Base-by-base conservation (phyloP, 2,113 vertebrate genomes). In the Prionailurus viverrinus region DNA sequence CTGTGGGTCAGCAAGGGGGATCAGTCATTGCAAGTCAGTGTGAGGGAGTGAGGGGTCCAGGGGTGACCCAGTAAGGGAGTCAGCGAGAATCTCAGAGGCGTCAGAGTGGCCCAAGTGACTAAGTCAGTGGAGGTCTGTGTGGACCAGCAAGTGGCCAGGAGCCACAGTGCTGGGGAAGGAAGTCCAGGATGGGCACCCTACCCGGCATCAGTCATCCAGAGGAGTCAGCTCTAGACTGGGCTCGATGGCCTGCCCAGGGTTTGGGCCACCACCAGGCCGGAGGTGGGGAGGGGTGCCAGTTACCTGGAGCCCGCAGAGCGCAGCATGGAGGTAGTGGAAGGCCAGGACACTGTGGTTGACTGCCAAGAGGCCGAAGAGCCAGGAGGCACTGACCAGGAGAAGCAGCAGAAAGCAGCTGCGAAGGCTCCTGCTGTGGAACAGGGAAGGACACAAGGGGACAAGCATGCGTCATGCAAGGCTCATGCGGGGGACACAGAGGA, bases 281-380 rank as follows among this genome's bases (percentile, higher is more conserved):
- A 95, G 33, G 1, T 1, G 9, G 69, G 29, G 39, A 71, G 41
- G 0, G 8, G 78, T 25, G 53, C 93, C 73, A 69, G 90, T 98
- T 99, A 99, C 99, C 99, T 99, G 99, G 97, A 99, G 98, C 53
- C 99, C 99, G 98, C 99, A 99, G 98, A 99, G 99, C 94, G 99
- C 98, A 89, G 99, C 98, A 86, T 99, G 99, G 99, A 99, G 99
- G 99, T 99, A 99, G 99, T 99, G 99, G 99, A 99, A 99, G 97
- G 99, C 99, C 98, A 99, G 99, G 98, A 99, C 98, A 98, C 99
- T 99, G 99, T 99, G 99, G 99, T 99, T 99, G 97, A 99, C 99
- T 58, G 99, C 99, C 99, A 99, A 99, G 94, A 99, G 99, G 94
- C 99, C 99, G 98, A 99, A 99, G 86, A 99, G 99, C 99, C 99